Base-by-base conservation (phyloP, 2,797 vertebrate genomes). In the Xenopus petersii region DNA sequence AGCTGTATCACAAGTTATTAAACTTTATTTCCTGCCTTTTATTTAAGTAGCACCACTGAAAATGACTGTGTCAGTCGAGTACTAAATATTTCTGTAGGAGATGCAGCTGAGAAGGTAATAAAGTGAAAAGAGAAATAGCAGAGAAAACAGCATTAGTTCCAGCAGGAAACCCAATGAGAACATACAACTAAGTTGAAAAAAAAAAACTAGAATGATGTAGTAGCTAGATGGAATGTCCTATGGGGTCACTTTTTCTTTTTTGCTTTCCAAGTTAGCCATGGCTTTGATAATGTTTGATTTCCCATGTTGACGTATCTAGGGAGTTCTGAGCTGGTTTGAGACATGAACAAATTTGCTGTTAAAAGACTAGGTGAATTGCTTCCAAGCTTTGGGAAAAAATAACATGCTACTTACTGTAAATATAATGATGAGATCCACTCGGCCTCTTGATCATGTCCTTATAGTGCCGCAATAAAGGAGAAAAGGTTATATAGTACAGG, bases 1-100 rank as follows among this genome's bases (percentile, higher is more conserved):
- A 71, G 26, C 63, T 62, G 21, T 73, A 68, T 67, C 54, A 30
- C 70, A 59, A 66, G 56, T 51, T 67, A 66, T 67, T 64, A 73
- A 47, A 62, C 16, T 9, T 17, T 72, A 63, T 12, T 12, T 51
- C 15, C 49, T 51, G 49, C 49, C 11, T 51, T 51, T 12, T 47
- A 67, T 49, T 48, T 74, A 26, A 51, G 64, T 60, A 61, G 13
- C 26, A 62, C 30, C 11, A 21, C 26, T 64, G 24, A 49, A 61
- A 76, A 62, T 58, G 30, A 62, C 60, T 59, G 67, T 70, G 54
- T 49, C 26, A 64, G 64, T 63, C 54, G 75, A 58, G 30, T 77
- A 36, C 61, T 59, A 77, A 77, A 68, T 56, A 77, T 72, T 67
- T 61, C 58, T 55, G 24, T 42, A 62, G 47, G 36, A 15, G 17